A percentile compares a stretch with the other conserved stretches of the same genome.
phyloP scores from a whole-genome alignment of 2,888 invertebrate genomes.

The Phortica okadai region DNA sequence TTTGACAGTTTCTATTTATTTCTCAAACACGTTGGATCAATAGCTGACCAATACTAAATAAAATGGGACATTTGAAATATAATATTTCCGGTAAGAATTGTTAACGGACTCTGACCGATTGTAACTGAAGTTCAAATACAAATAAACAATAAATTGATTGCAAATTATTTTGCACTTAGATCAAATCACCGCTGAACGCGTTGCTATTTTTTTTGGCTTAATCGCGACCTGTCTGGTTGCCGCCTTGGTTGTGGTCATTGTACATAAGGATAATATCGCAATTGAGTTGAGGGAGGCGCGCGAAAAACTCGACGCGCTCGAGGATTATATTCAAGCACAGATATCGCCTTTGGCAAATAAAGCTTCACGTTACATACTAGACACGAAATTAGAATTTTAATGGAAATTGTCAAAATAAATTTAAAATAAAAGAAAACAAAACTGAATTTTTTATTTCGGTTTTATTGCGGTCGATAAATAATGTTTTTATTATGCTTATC shows the following conservation, averaged over 20 bases:
- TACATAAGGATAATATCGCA: constrained; percentile 57
- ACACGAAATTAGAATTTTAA: too few relatives aligned
- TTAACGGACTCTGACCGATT: not conserved
- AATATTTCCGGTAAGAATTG: constrained; percentile 51
- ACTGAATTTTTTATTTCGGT: too few relatives aligned
- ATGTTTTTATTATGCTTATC: too few relatives aligned
- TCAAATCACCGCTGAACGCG: constrained; percentile 51
- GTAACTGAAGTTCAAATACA: not conserved
- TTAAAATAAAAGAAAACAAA: too few relatives aligned
- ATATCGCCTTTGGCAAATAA: constrained; percentile 29
- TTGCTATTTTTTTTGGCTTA: constrained; percentile 66
- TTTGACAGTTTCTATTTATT: constrained; percentile 37
- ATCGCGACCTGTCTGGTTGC: constrained; percentile 58
- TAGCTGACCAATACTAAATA: constrained; percentile 11
- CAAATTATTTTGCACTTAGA: constrained; percentile 42
- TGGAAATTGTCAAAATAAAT: too few relatives aligned
- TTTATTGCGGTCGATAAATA: too few relatives aligned
- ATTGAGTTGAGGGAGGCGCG: constrained; percentile 57
- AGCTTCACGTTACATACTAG: not conserved
- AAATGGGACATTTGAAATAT: constrained; percentile 47
- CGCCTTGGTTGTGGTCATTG: constrained; percentile 58
- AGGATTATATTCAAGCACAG: constrained; percentile 52
- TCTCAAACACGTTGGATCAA: constrained; percentile 10
- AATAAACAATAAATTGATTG: not conserved
- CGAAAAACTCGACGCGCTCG: constrained; percentile 61